These are phyloP conservation scores for Cyclophora albipunctata DNA, from an alignment of 2,888 invertebrate species.

Conservation along the genomic window DNA sequence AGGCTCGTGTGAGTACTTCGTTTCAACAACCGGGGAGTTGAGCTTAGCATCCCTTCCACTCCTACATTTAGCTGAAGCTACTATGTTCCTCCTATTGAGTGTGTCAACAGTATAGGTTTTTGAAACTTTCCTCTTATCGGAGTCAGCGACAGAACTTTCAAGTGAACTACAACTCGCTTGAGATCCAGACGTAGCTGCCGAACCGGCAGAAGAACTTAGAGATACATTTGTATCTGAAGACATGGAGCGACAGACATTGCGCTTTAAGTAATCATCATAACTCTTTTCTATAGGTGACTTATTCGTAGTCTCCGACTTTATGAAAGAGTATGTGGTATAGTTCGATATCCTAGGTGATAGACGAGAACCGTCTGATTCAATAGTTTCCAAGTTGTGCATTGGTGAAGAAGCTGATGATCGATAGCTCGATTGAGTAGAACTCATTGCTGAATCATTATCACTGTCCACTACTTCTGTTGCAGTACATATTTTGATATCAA, in stretches of 20 bases:
- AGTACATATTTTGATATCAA: slow-evolving; percentile 65
- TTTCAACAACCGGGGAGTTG: slow-evolving; percentile 82
- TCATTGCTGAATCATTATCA: slow-evolving; percentile 92
- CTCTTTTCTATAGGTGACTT: slow-evolving; percentile 49
- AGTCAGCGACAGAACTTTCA: slow-evolving; percentile 78
- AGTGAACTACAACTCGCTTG: slow-evolving; percentile 81
- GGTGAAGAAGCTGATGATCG: slow-evolving; percentile 86
- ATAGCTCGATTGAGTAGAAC: slow-evolving; percentile 87
- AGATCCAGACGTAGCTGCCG: slow-evolving; percentile 83
- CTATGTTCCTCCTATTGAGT: slow-evolving; percentile 88
- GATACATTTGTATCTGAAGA: slow-evolving; percentile 85
- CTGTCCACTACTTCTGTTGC: slow-evolving; percentile 79
- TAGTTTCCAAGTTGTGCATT: slow-evolving; percentile 77
- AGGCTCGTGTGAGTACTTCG: slow-evolving; percentile 80
- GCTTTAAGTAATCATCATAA: slow-evolving; percentile 66
- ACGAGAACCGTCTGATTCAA: slow-evolving; percentile 73
- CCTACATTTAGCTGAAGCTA: slow-evolving; percentile 89
- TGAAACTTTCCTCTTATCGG: slow-evolving; percentile 80
- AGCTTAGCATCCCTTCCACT: slow-evolving; percentile 85
- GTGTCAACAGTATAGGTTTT: slow-evolving; percentile 88
- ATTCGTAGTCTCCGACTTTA: slow-evolving; percentile 50
- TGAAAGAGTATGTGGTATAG: slow-evolving; percentile 51
- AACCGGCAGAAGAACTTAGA: slow-evolving; percentile 80
- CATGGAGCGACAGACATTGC: slow-evolving; percentile 78
- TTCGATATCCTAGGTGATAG: slow-evolving; percentile 63